These are phyloP conservation scores for Formicarius rufipectus DNA, from an alignment of 2,113 vertebrate genomes.

Conservation along the genomic window DNA sequence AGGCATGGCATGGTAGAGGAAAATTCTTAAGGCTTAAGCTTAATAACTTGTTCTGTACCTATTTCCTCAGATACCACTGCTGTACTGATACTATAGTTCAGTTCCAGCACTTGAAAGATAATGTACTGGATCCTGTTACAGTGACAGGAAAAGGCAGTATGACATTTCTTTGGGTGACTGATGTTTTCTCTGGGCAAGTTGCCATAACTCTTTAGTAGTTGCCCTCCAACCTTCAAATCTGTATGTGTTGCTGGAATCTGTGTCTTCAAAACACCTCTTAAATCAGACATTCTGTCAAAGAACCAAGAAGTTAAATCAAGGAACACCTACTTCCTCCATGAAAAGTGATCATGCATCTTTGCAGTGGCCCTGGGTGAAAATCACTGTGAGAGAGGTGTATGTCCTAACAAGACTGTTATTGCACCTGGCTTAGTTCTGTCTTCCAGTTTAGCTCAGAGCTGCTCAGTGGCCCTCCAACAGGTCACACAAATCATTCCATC, in stretches of 20 bases:
- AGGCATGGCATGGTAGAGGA: not conserved
- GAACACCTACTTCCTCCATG: not conserved
- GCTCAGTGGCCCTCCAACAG: slow-evolving; percentile 7
- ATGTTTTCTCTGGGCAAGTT: not conserved
- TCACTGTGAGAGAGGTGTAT: not conserved
- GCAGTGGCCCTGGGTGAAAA: not conserved
- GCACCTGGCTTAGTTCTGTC: slow-evolving; percentile 15
- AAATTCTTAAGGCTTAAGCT: not conserved
- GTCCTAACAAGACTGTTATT: not conserved
- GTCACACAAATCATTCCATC: slow-evolving; percentile 31
- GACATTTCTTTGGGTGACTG: not conserved
- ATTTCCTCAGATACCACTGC: not conserved
- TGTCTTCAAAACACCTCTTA: not conserved
- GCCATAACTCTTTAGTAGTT: not conserved
- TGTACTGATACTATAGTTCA: not conserved
- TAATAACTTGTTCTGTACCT: not conserved
- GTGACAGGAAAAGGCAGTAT: not conserved
- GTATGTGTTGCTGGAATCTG: not conserved
- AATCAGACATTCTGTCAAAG: not conserved
- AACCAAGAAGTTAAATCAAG: not conserved
- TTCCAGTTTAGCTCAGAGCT: slow-evolving; percentile 49
- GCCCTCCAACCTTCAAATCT: not conserved
- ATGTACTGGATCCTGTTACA: not conserved
- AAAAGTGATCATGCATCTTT: not conserved
- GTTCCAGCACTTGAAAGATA: not conserved